Conservation (phyloP, 2,797 vertebrate genomes). For the Epinephelus coioides region DNA sequence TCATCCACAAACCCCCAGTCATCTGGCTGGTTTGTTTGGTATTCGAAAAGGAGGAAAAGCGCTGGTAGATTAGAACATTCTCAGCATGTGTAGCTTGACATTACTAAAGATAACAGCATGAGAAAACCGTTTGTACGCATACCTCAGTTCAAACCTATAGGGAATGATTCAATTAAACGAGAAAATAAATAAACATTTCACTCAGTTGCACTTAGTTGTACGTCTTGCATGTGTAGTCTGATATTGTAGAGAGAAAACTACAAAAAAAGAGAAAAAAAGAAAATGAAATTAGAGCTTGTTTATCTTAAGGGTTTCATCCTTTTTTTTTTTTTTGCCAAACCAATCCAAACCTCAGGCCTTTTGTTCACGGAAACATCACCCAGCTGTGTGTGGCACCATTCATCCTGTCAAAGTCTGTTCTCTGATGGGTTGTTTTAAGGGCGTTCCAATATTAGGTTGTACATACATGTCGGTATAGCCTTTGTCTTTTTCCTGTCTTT, state of each 20-base stretch:
- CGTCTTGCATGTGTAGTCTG: slow-evolving; percentile 98
- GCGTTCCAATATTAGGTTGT: slow-evolving; percentile 89
- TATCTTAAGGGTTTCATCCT: slow-evolving; percentile 88
- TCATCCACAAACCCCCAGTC: slow-evolving; percentile 85
- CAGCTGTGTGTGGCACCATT: slow-evolving; percentile 74
- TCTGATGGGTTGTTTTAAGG: slow-evolving; percentile 86
- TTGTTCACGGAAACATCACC: slow-evolving; percentile 88
- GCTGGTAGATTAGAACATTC: slow-evolving; percentile 94
- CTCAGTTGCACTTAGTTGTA: slow-evolving; percentile 96
- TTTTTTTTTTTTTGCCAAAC: slow-evolving; percentile 86
- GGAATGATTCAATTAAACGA: slow-evolving; percentile 91
- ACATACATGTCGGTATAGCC: slow-evolving; percentile 93
- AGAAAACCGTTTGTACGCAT: slow-evolving; percentile 95
- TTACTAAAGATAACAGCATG: slow-evolving; percentile 98
- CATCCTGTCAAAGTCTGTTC: slow-evolving; percentile 81
- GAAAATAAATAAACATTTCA: slow-evolving; percentile 90
- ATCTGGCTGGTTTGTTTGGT: slow-evolving; percentile 88
- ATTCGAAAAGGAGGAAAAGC: slow-evolving; percentile 88
- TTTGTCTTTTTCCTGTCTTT: slow-evolving; percentile 81
- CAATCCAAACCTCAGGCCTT: slow-evolving; percentile 95
- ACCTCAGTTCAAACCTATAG: slow-evolving; percentile 97
- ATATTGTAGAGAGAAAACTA: slow-evolving; percentile 92
- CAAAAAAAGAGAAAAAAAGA: slow-evolving; percentile 56
- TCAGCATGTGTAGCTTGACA: slow-evolving; percentile 97
- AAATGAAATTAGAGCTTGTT: slow-evolving; percentile 89